A percentile compares a stretch with the other conserved stretches of the same genome.
These are phyloP conservation scores for Sphaerophoria taeniata DNA, from an alignment of 2,888 invertebrate genomes.

Conservation along the genomic window DNA sequence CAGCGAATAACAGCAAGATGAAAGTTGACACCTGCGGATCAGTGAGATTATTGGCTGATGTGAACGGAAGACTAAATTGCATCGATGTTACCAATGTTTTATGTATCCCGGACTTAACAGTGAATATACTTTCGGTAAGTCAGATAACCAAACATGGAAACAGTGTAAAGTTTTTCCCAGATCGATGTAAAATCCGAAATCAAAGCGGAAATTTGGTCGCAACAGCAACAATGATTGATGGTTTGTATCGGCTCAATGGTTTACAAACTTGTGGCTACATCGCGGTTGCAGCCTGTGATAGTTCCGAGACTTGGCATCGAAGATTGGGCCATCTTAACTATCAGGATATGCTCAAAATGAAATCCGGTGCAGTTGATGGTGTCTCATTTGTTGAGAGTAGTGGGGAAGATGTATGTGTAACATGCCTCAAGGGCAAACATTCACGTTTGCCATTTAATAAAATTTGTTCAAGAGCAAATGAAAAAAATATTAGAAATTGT, in stretches of 20 bases:
- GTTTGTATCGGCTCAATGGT: not conserved
- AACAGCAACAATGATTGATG: not conserved
- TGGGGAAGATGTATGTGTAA: slow-evolving; percentile 30
- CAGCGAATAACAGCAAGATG: not conserved
- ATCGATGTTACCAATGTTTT: slow-evolving; percentile 44
- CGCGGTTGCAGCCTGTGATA: not conserved
- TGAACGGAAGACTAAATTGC: not conserved
- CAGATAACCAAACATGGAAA: slow-evolving; percentile 43
- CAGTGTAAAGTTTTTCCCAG: not conserved
- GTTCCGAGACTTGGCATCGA: slow-evolving; percentile 34
- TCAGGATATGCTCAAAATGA: slow-evolving; percentile 25
- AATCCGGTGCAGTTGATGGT: slow-evolving; percentile 6
- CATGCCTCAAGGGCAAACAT: slow-evolving; percentile 25
- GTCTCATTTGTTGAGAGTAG: slow-evolving; percentile 4
- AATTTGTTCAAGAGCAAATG: not conserved
- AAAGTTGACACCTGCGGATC: not conserved
- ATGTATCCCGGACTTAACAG: slow-evolving; percentile 69
- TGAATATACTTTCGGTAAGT: slow-evolving; percentile 70
- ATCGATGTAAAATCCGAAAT: not conserved
- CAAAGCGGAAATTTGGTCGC: not conserved
- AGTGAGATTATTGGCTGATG: not conserved
- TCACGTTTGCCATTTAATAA: not conserved
- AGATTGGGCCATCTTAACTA: no score
- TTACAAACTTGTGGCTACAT: not conserved
- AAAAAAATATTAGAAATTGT: slow-evolving; percentile 7